Conservation (phyloP, 2,888 invertebrate genomes). For the Mythimna pallens region DNA sequence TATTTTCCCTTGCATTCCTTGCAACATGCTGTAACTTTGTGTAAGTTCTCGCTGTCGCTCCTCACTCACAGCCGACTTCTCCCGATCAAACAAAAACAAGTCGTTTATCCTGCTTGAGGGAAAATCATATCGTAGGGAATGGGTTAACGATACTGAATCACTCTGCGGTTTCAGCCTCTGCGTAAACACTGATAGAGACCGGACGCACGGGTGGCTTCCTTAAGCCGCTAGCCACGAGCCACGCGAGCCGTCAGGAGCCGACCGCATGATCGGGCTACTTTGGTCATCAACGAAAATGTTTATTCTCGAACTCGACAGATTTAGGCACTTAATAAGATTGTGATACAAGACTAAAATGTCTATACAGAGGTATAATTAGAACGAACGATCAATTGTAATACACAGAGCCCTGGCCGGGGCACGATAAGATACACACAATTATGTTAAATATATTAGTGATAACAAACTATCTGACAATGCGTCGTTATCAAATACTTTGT, state of each 20-base stretch:
- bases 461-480: conserved; percentile 64
- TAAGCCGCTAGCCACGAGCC: neutral
- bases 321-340: conserved; percentile 1
- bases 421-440: conserved; percentile 64
- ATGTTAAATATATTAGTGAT: conserved; percentile 64
- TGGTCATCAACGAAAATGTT: neutral
- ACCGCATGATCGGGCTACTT: neutral
- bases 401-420: conserved; percentile 25
- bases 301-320: neutral
- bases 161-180: conserved; percentile 50
- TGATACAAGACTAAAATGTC: conserved; percentile 15
- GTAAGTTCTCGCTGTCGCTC: conserved; percentile 12
- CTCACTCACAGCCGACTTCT: conserved; percentile 19
- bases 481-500: conserved; percentile 61
- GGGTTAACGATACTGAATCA: conserved; percentile 70
- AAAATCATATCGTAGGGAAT: conserved; percentile 73
- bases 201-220: conserved; percentile 18
- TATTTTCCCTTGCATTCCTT: neutral
- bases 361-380: neutral
- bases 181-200: conserved; percentile 45
- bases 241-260: neutral
- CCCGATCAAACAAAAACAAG: conserved; percentile 57
- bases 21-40: neutral
- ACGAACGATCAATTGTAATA: conserved; percentile 23
- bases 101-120: conserved; percentile 66